Evolutionary conservation across 2,113 vertebrate species (phyloP).

Genomic region (Marmota flaviventris): DNA sequence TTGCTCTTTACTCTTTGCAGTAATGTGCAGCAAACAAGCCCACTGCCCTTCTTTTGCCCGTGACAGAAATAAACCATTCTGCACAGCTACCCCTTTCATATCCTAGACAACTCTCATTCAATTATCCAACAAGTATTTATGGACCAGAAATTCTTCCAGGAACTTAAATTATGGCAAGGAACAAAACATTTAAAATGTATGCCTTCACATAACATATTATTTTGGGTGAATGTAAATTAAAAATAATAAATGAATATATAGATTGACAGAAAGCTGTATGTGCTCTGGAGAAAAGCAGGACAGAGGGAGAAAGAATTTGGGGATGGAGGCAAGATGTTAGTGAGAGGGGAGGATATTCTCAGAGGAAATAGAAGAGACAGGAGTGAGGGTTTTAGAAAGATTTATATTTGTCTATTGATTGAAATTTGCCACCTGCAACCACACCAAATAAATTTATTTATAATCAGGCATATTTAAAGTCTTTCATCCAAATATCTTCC

Average conservation of each 20-base stretch:
- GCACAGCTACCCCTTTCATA: background rate
- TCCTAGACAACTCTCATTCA: background rate
- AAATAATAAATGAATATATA: background rate
- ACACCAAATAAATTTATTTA: background rate
- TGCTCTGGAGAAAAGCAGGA: background rate
- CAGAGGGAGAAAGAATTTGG: background rate
- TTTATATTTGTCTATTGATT: background rate
- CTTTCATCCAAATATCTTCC: background rate
- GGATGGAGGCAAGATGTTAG: background rate
- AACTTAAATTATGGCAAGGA: conserved; percentile 9
- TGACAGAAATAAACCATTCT: background rate
- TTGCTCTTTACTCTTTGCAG: background rate
- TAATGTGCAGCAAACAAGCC: background rate
- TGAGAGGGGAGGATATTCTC: background rate
- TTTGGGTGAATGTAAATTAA: background rate
- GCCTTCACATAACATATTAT: background rate
- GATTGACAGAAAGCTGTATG: background rate
- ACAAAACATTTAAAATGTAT: conserved; percentile 21
- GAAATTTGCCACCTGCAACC: background rate
- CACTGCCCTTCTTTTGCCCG: background rate
- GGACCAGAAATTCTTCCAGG: background rate
- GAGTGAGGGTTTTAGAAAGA: background rate
- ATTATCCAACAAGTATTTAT: conserved; percentile 34
- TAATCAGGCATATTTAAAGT: background rate
- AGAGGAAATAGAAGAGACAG: background rate